phyloP scores from a whole-genome alignment of 1,140 invertebrate genomes.

The Meloidogyne floridensis region DNA sequence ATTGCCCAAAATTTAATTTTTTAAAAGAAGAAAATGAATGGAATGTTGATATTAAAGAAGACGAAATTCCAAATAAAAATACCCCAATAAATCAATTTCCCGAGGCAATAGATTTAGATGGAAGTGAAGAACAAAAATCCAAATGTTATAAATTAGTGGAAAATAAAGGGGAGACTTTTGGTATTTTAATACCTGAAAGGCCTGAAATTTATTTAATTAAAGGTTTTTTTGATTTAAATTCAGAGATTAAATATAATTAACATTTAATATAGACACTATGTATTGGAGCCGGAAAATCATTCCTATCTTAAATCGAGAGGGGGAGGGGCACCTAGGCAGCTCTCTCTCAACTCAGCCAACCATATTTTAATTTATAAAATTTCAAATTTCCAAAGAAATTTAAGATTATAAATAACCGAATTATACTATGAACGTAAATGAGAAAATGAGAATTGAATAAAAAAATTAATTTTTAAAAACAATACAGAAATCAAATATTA shows the following conservation, averaged over 20 bases:
- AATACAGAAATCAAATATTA: too few relatives aligned
- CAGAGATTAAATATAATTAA: not conserved
- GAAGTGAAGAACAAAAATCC: slow-evolving; percentile 15
- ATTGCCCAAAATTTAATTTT: slow-evolving; percentile 21
- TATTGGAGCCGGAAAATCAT: too few relatives aligned
- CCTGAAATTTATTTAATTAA: slow-evolving; percentile 22
- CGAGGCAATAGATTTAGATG: slow-evolving; percentile 16
- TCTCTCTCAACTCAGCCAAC: too few relatives aligned
- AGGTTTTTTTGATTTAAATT: slow-evolving; percentile 6
- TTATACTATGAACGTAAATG: too few relatives aligned
- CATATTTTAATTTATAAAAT: too few relatives aligned
- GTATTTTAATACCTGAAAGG: slow-evolving; percentile 18
- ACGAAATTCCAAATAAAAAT: not conserved
- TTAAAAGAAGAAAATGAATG: not conserved
- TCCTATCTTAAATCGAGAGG: too few relatives aligned
- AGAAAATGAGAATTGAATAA: too few relatives aligned
- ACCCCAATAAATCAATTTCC: slow-evolving; percentile 12
- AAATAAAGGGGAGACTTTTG: slow-evolving; percentile 3
- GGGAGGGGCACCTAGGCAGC: too few relatives aligned
- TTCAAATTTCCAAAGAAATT: too few relatives aligned
- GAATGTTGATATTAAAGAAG: slow-evolving; percentile 14
- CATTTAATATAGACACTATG: too few relatives aligned
- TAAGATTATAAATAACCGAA: too few relatives aligned
- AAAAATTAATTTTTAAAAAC: too few relatives aligned
- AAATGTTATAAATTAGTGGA: slow-evolving; percentile 18